A percentile compares a stretch with the other conserved stretches of the same genome.
These are phyloP conservation scores for Triops cancriformis DNA, from an alignment of 1,140 invertebrate species.

Conservation along the genomic window DNA sequence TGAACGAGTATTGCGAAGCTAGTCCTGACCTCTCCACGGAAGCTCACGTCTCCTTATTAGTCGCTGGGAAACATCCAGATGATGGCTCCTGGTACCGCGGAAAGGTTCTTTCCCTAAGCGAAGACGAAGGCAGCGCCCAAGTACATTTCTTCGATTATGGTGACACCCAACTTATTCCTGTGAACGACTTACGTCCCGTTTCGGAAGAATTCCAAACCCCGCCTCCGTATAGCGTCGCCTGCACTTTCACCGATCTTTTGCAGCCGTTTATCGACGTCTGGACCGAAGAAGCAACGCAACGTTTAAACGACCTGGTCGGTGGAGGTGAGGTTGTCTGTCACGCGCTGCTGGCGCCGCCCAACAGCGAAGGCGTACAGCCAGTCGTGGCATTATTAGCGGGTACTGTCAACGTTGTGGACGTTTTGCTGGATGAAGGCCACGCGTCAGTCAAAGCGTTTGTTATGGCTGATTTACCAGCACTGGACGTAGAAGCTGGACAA, in stretches of 20 bases:
- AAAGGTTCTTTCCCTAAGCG: not conserved
- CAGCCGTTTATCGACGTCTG: not conserved
- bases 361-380: not conserved
- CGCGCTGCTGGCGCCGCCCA: not conserved
- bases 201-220: not conserved
- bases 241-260: not conserved
- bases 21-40: not conserved
- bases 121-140: not conserved
- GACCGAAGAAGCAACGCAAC: not conserved
- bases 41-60: not conserved
- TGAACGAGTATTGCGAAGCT: not conserved
- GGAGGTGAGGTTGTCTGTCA: not conserved
- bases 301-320: not conserved
- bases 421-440: not conserved
- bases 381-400: not conserved
- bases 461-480: not conserved
- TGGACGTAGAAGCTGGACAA: not conserved
- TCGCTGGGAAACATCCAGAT: not conserved
- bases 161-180: not conserved
- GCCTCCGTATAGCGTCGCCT: not conserved
- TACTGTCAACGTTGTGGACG: not conserved
- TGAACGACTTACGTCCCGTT: not conserved
- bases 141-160: slow-evolving; percentile 22
- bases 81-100: not conserved
- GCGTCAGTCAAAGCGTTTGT: not conserved